Conservation (phyloP, 2,888 invertebrate species). For the Petrolisthes cinctipes region DNA sequence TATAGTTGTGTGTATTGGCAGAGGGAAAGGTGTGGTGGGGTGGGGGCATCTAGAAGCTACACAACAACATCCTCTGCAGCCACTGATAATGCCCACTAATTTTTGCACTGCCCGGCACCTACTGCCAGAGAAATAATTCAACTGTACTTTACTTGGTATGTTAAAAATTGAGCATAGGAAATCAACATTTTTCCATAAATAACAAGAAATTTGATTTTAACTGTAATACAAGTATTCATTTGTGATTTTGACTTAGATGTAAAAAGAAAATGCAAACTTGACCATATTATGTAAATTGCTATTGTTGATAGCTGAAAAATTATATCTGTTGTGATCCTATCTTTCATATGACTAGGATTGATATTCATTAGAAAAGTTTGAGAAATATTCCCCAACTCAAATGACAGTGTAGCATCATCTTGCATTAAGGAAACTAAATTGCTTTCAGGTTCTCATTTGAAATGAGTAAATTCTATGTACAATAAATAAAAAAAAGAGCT, state of each 20-base stretch:
- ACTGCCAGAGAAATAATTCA: background rate
- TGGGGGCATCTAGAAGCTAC: background rate
- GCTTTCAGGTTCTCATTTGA: constrained; percentile 25
- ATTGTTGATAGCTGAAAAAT: constrained; percentile 10
- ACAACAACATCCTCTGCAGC: background rate
- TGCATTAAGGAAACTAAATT: constrained; percentile 36
- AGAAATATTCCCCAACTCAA: constrained; percentile 22
- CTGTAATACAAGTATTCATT: constrained; percentile 16
- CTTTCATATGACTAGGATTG: constrained; percentile 49
- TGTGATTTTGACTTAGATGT: constrained; percentile 16
- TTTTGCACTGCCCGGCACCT: constrained; percentile 34
- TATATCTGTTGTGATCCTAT: constrained; percentile 31
- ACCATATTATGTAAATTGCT: constrained; percentile 22
- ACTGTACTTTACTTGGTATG: constrained; percentile 19
- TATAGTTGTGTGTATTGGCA: too few species aligned
- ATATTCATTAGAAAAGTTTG: constrained; percentile 30
- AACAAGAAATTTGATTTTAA: constrained; percentile 27
- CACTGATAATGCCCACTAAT: constrained; percentile 35
- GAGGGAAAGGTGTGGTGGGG: background rate
- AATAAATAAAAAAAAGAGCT: constrained; percentile 13
- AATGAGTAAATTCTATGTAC: constrained; percentile 40
- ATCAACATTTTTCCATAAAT: constrained; percentile 33
- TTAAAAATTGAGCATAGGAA: constrained; percentile 38
- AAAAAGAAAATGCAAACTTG: constrained; percentile 35
- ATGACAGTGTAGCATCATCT: constrained; percentile 9